Evolutionary conservation across 2,797 vertebrate species (phyloP).

Genomic region (Microctenopoma stevenorrisi): DNA sequence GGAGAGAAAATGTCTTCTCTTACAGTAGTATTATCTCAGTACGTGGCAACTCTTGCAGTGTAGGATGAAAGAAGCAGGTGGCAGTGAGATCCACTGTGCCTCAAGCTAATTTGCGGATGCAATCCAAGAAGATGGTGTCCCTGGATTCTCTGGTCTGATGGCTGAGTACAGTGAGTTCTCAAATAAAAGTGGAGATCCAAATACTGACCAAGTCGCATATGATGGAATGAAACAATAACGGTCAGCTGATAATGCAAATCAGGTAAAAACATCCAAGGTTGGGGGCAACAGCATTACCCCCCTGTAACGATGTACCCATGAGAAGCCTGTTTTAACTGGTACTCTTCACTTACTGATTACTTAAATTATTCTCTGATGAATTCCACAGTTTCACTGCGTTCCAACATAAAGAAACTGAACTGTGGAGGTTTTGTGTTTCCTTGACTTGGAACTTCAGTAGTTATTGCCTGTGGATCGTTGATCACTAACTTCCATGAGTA

Average conservation of each 20-base stretch:
- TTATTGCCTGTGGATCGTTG: neutral
- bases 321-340: neutral
- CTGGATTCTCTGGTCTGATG: conserved; percentile 38
- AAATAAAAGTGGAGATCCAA: conserved; percentile 14
- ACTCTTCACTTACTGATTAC: neutral
- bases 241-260: neutral
- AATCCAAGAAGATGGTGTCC: conserved; percentile 44
- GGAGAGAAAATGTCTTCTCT: conserved; percentile 53
- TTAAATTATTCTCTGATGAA: neutral
- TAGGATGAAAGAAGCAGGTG: conserved; percentile 69
- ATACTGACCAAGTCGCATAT: neutral
- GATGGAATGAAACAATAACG: conserved; percentile 5
- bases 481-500: neutral
- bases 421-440: too few species aligned
- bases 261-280: neutral
- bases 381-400: too few species aligned
- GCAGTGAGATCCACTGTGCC: conserved; percentile 48
- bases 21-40: conserved; percentile 62
- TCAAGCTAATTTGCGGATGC: conserved; percentile 60
- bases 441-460: too few species aligned
- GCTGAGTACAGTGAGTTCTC: conserved; percentile 20
- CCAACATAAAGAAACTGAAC: too few species aligned
- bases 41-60: conserved; percentile 67
- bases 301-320: neutral
- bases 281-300: neutral